Conservation (phyloP, 2,888 invertebrate genomes). For the Hylaea fasciaria region DNA sequence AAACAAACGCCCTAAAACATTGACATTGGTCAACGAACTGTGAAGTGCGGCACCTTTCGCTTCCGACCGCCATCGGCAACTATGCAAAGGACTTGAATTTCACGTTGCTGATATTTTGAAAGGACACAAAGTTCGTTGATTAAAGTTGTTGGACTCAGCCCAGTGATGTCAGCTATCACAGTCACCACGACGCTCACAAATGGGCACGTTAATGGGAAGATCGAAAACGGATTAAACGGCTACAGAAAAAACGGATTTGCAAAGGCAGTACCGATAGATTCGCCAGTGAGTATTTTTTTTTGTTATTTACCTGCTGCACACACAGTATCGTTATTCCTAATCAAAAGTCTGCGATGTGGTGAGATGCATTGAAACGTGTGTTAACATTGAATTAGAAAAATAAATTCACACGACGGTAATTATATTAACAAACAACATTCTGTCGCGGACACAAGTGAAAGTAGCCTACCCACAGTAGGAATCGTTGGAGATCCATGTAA, state of each 20-base stretch:
- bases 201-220: slow-evolving; percentile 69
- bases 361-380: no score
- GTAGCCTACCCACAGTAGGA: slow-evolving; percentile 40
- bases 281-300: slow-evolving; percentile 60
- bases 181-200: slow-evolving; percentile 75
- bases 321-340: neutral
- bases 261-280: slow-evolving; percentile 61
- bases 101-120: slow-evolving; percentile 31
- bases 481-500: slow-evolving; percentile 31
- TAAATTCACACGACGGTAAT: slow-evolving; percentile 29
- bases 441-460: slow-evolving; percentile 48
- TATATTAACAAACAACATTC: slow-evolving; percentile 41
- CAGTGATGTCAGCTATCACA: slow-evolving; percentile 74
- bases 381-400: slow-evolving; percentile 25
- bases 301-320: slow-evolving; percentile 4
- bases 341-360: neutral
- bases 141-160: slow-evolving; percentile 34
- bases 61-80: slow-evolving; percentile 14
- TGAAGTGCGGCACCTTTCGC: slow-evolving; percentile 33
- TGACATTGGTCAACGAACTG: slow-evolving; percentile 42
- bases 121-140: slow-evolving; percentile 36
- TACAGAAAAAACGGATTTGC: slow-evolving; percentile 75
- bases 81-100: slow-evolving; percentile 28
- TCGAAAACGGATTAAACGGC: slow-evolving; percentile 68
- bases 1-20: slow-evolving; percentile 35